phyloP scores from a whole-genome alignment of 2,888 invertebrate genomes.

The Chydorus sphaericus region DNA sequence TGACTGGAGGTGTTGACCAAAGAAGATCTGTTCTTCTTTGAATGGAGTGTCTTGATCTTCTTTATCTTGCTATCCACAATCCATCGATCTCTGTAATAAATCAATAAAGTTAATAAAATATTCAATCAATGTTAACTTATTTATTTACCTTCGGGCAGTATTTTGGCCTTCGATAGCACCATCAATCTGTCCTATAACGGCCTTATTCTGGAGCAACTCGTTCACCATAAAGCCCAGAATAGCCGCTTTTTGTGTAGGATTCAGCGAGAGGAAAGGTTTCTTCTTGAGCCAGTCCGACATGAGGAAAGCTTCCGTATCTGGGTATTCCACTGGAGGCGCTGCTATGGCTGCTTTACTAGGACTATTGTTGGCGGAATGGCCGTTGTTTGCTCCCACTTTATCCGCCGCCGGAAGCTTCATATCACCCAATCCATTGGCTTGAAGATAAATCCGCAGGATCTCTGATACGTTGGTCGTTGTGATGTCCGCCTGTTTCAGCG shows the following conservation, averaged over 20 bases:
- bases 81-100: conserved; percentile 56
- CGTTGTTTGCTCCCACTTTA: background rate
- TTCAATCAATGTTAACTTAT: background rate
- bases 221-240: conserved; percentile 85
- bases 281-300: conserved; percentile 57
- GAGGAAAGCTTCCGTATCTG: conserved; percentile 21
- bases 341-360: background rate
- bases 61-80: conserved; percentile 74
- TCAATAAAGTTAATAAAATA: background rate
- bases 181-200: conserved; percentile 78
- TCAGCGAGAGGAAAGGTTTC: conserved; percentile 71
- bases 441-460: conserved; percentile 76
- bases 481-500: conserved; percentile 73
- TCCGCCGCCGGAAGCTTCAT: conserved; percentile 6
- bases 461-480: conserved; percentile 84
- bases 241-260: conserved; percentile 70
- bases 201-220: conserved; percentile 83
- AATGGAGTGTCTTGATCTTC: conserved; percentile 17
- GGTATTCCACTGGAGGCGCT: background rate
- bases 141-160: conserved; percentile 45
- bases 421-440: conserved; percentile 66
- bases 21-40: conserved; percentile 14
- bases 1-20: background rate
- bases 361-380: too few species aligned
- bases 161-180: conserved; percentile 70